phyloP scores from a whole-genome alignment of 1,140 invertebrate genomes.

The Hycleus cichorii region DNA sequence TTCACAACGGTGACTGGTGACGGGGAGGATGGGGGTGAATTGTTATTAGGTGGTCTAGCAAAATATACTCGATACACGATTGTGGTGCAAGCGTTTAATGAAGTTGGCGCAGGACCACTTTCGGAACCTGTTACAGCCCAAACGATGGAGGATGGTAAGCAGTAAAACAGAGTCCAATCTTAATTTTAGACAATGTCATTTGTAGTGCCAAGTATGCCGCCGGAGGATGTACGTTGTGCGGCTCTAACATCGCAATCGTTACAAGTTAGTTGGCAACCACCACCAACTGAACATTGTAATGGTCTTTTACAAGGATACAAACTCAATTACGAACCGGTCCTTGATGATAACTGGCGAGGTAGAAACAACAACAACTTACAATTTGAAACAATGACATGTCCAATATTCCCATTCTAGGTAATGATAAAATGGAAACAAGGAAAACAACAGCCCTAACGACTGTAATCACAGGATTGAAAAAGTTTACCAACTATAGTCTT shows the following conservation, averaged over 20 bases:
- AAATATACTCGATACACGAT: conserved; percentile 75
- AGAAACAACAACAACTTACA: conserved; percentile 11
- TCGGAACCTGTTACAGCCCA: conserved; percentile 66
- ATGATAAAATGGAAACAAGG: conserved; percentile 56
- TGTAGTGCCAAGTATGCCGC: conserved; percentile 64
- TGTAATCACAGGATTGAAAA: conserved; percentile 59
- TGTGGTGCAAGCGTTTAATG: conserved; percentile 80
- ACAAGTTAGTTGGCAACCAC: conserved; percentile 79
- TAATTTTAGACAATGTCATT: background rate
- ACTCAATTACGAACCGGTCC: conserved; percentile 60
- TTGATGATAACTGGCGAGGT: conserved; percentile 50
- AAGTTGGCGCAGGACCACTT: conserved; percentile 71
- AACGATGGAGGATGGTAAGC: conserved; percentile 74
- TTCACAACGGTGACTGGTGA: conserved; percentile 63
- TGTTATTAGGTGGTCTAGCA: conserved; percentile 55
- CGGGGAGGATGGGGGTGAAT: conserved; percentile 59
- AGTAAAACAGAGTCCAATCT: background rate
- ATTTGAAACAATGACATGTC: background rate
- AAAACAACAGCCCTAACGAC: conserved; percentile 63
- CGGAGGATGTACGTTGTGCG: conserved; percentile 64
- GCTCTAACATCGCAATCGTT: conserved; percentile 67
- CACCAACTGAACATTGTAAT: conserved; percentile 64
- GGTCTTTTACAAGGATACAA: conserved; percentile 80
- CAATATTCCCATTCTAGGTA: conserved; percentile 25
- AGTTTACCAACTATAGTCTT: conserved; percentile 81